These are phyloP conservation scores for Otolemur crassicaudatus DNA, from an alignment of 2,797 vertebrate species.

Conservation along the genomic window DNA sequence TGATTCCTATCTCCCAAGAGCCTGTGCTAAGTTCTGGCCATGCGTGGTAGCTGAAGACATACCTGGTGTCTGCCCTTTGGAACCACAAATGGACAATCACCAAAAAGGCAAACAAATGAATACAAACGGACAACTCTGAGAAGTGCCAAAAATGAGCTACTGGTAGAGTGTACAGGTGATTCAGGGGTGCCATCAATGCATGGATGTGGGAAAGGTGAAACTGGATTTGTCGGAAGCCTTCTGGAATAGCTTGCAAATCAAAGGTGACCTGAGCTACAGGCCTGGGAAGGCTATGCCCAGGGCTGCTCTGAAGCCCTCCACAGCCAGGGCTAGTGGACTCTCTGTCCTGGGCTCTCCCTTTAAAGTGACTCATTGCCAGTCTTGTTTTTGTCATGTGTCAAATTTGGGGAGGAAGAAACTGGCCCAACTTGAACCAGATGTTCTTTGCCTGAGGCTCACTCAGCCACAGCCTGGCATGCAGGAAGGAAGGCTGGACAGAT, in stretches of 20 bases:
- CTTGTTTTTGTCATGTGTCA: not conserved
- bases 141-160: not conserved
- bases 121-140: not conserved
- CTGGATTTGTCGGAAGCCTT: not conserved
- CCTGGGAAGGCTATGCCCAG: too few relatives aligned
- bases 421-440: not conserved
- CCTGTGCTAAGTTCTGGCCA: not conserved
- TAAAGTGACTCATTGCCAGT: not conserved
- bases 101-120: not conserved
- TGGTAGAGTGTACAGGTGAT: not conserved
- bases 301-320: too few relatives aligned
- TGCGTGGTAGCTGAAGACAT: not conserved
- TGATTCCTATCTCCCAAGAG: not conserved
- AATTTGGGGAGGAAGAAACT: not conserved
- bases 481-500: not conserved
- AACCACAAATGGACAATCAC: not conserved
- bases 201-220: not conserved
- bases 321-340: not conserved
- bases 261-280: too few relatives aligned
- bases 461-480: too few relatives aligned
- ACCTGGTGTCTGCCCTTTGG: not conserved
- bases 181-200: not conserved
- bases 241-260: not conserved
- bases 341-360: not conserved
- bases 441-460: not conserved